These are phyloP conservation scores for Sminthurinus signatus DNA, from an alignment of 1,140 invertebrate genomes.

Conservation along the genomic window DNA sequence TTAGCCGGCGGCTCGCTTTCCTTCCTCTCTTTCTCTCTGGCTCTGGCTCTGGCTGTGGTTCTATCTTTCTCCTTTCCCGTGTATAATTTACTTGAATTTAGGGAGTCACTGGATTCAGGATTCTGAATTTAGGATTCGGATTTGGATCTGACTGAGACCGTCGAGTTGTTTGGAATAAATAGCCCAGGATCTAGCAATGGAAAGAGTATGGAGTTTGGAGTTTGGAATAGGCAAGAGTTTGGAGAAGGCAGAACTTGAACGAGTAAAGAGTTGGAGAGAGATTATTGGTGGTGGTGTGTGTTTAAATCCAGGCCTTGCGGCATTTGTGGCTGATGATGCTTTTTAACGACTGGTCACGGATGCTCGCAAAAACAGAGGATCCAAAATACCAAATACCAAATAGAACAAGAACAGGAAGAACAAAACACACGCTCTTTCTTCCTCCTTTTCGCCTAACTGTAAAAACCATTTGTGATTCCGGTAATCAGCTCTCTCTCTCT, in stretches of 20 bases:
- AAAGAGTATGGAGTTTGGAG: not conserved
- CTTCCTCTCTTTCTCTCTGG: too few relatives aligned
- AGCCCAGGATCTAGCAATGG: too few relatives aligned
- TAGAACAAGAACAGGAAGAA: not conserved
- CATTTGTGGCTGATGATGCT: conserved; percentile 14
- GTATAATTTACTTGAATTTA: too few relatives aligned
- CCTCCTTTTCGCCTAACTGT: not conserved
- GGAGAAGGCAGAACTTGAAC: not conserved
- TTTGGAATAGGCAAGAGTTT: not conserved
- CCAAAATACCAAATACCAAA: not conserved
- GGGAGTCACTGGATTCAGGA: too few relatives aligned
- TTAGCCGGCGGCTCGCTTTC: not conserved
- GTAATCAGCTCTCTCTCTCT: not conserved
- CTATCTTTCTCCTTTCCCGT: not conserved
- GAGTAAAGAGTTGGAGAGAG: not conserved
- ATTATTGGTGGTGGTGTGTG: not conserved
- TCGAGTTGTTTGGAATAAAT: too few relatives aligned
- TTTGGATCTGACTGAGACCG: too few relatives aligned
- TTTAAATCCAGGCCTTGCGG: conserved; percentile 10
- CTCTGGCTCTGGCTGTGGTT: not conserved
- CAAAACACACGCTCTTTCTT: not conserved
- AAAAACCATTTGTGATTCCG: too few relatives aligned
- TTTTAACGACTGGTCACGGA: conserved; percentile 14
- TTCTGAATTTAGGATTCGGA: too few relatives aligned
- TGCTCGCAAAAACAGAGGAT: conserved; percentile 1